Conservation (phyloP, 2,113 vertebrate genomes). For the Porphyrio hochstetteri region DNA sequence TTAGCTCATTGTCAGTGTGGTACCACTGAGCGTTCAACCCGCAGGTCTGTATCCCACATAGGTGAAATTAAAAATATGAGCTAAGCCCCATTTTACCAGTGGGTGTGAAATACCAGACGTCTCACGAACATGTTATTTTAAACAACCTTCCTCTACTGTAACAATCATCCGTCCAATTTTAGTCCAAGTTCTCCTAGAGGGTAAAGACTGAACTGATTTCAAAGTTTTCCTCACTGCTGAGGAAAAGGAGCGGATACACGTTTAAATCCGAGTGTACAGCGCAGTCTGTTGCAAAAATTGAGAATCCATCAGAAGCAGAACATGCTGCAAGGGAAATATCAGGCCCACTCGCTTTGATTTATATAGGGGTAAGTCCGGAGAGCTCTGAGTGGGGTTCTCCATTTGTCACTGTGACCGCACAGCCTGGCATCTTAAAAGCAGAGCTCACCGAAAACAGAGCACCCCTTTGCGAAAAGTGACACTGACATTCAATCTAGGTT, state of each 20-base stretch:
- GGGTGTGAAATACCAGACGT: conserved; percentile 18
- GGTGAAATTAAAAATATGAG: conserved; percentile 11
- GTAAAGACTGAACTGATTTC: conserved; percentile 16
- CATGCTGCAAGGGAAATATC: conserved; percentile 51
- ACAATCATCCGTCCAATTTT: conserved; percentile 32
- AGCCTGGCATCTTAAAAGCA: conserved; percentile 57
- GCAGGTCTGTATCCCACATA: not conserved
- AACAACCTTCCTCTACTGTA: not conserved
- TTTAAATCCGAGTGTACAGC: conserved; percentile 11
- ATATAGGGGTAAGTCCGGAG: not conserved
- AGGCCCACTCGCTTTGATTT: conserved; percentile 57
- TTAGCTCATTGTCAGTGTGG: not conserved
- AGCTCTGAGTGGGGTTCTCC: not conserved
- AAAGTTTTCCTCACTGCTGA: conserved; percentile 25
- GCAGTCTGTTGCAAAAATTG: conserved; percentile 44
- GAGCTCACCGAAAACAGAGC: conserved; percentile 47
- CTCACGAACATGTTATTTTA: conserved; percentile 20
- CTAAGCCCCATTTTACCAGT: not conserved
- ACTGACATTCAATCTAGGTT: conserved; percentile 57
- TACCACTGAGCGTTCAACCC: not conserved
- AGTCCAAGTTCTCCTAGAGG: not conserved
- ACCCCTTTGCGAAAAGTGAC: conserved; percentile 40
- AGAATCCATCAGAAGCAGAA: conserved; percentile 45
- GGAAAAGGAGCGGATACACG: not conserved
- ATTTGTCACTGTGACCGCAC: conserved; percentile 51